Evolutionary conservation across 2,797 vertebrate species (phyloP).

Genomic region (Sebastes iracundus): DNA sequence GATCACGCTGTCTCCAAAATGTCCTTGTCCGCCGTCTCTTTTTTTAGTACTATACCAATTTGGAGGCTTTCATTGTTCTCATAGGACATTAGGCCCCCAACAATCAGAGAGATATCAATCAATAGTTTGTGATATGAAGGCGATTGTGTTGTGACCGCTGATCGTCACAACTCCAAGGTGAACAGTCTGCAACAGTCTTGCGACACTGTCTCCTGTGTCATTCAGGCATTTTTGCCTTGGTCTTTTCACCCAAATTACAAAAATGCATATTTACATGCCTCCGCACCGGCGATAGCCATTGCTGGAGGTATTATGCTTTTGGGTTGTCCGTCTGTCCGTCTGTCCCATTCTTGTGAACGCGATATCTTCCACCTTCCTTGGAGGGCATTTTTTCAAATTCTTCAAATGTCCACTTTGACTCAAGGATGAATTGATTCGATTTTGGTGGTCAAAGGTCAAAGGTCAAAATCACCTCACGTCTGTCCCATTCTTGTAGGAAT

Average conservation of each 20-base stretch:
- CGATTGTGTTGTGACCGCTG: conserved; percentile 40
- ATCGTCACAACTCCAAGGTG: conserved; percentile 52
- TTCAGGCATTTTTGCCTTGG: background rate
- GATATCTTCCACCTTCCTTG: background rate
- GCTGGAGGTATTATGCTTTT: background rate
- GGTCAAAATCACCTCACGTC: no score
- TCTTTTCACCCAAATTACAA: background rate
- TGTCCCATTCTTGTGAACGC: no score
- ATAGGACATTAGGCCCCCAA: conserved; percentile 36
- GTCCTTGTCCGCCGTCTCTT: conserved; percentile 38
- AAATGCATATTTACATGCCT: background rate
- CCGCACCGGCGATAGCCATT: background rate
- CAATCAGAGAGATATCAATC: conserved; percentile 51
- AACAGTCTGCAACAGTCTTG: conserved; percentile 11
- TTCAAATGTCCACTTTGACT: no score
- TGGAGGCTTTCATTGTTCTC: conserved; percentile 56
- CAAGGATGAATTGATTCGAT: no score
- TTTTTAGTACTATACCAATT: conserved; percentile 38
- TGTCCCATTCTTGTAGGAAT: no score
- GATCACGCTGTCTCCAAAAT: conserved; percentile 21
- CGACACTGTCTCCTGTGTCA: background rate
- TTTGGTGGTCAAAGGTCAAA: no score
- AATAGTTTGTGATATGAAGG: conserved; percentile 47
- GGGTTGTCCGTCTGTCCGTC: background rate
- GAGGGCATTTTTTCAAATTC: background rate